Evolutionary conservation across 2,797 vertebrate genomes (phyloP).

Genomic region (Ptychadena robeensis): DNA sequence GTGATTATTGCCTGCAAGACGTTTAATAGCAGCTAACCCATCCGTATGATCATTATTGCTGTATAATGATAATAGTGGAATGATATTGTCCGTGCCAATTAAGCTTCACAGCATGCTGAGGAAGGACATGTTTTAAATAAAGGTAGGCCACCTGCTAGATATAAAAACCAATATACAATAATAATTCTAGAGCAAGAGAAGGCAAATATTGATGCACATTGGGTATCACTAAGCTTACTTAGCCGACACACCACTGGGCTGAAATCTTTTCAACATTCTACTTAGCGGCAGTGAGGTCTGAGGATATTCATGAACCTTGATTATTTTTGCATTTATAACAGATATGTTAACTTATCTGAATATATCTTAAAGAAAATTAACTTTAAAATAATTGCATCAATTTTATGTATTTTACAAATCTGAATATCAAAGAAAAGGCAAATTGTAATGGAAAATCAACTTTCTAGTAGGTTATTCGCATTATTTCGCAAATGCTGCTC

Average conservation of each 20-base stretch:
- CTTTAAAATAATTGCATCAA: too few relatives aligned
- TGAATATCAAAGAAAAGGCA: too few relatives aligned
- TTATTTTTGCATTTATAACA: too few relatives aligned
- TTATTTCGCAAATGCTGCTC: too few relatives aligned
- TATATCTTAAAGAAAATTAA: too few relatives aligned
- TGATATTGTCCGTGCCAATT: constrained; percentile 46
- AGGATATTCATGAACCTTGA: too few relatives aligned
- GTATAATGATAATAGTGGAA: constrained; percentile 50
- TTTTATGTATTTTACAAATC: too few relatives aligned
- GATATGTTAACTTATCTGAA: too few relatives aligned
- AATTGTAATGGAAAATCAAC: too few relatives aligned
- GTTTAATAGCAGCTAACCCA: constrained; percentile 49
- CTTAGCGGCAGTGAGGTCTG: not conserved
- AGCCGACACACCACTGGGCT: not conserved
- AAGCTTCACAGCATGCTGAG: constrained; percentile 39
- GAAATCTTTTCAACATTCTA: not conserved
- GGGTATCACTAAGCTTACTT: not conserved
- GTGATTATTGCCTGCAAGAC: constrained; percentile 34
- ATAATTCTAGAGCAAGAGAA: not conserved
- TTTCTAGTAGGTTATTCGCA: too few relatives aligned
- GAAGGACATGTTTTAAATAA: constrained; percentile 37
- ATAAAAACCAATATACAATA: constrained; percentile 12
- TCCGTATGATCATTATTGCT: constrained; percentile 48
- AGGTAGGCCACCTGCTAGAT: constrained; percentile 28
- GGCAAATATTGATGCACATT: constrained; percentile 20